Evolutionary conservation across 2,113 vertebrate genomes (phyloP).

Genomic region (Sceloporus tristichus): DNA sequence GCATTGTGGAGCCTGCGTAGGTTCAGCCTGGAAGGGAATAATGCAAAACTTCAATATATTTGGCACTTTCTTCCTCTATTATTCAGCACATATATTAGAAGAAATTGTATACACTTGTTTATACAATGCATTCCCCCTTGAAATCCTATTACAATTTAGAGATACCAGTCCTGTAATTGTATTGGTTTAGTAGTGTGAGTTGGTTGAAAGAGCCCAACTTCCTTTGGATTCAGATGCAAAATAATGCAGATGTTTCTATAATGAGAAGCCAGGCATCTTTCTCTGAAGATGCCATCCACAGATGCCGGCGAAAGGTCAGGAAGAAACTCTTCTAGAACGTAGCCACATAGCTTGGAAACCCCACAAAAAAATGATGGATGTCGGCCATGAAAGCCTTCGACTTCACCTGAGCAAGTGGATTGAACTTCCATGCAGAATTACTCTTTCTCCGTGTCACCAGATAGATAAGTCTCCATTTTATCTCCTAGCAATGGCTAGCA

Average conservation of each 20-base stretch:
- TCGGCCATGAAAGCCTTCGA: no score
- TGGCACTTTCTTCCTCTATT: slow-evolving; percentile 29
- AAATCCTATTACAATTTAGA: not conserved
- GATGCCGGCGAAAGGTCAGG: no score
- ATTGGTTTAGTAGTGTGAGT: not conserved
- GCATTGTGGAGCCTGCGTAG: not conserved
- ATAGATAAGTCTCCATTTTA: not conserved
- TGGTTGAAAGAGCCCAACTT: slow-evolving; percentile 26
- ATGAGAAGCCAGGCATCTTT: no score
- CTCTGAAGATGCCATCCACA: no score
- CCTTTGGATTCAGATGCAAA: not conserved
- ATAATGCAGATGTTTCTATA: not conserved
- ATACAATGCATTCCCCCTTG: slow-evolving; percentile 20
- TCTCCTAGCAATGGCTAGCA: not conserved
- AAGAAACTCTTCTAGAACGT: no score
- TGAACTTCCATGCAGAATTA: not conserved
- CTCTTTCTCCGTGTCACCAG: not conserved
- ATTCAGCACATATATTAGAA: slow-evolving; percentile 44
- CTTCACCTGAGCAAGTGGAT: not conserved
- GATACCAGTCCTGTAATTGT: not conserved
- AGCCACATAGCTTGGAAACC: no score
- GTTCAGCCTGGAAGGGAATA: not conserved
- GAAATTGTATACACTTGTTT: slow-evolving; percentile 9
- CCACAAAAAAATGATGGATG: no score
- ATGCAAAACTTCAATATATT: not conserved